Percentiles rank a stretch among this genome's conserved stretches.
Evolutionary conservation across 2,888 invertebrate genomes (phyloP).

Genomic region (Megastigmus dorsalis): DNA sequence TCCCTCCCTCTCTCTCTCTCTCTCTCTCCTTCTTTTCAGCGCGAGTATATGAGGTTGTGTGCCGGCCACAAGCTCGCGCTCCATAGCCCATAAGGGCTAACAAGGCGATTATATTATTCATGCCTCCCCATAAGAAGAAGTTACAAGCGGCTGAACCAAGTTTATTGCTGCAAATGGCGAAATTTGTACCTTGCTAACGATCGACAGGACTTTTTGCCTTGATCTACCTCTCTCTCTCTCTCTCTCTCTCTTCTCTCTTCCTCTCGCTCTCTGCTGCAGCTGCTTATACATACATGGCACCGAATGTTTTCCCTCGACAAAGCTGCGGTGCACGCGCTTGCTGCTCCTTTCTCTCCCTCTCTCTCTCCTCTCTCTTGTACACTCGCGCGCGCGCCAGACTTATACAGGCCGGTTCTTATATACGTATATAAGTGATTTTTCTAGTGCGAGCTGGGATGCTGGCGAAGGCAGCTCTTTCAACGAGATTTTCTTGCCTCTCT

Average conservation of each 20-base stretch:
- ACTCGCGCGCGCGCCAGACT: background rate
- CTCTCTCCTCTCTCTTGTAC: too few species aligned
- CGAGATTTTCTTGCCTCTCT: too few species aligned
- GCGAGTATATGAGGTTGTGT: constrained; percentile 1
- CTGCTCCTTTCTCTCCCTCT: background rate
- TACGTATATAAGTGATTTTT: background rate
- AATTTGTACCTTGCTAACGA: constrained; percentile 74
- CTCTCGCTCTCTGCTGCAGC: background rate
- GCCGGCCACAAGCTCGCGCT: constrained; percentile 55
- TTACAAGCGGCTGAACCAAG: constrained; percentile 71
- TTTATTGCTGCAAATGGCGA: constrained; percentile 74
- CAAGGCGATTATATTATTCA: constrained; percentile 75
- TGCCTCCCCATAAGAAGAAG: constrained; percentile 73
- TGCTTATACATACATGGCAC: background rate
- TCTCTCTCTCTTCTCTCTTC: background rate
- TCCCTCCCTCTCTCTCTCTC: background rate
- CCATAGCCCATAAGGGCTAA: constrained; percentile 73
- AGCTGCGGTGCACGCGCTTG: background rate
- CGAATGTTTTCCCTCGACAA: constrained; percentile 33
- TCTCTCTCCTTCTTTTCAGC: constrained; percentile 53
- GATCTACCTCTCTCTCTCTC: background rate
- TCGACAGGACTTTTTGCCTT: constrained; percentile 64
- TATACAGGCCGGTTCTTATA: background rate
- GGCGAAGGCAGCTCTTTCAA: too few species aligned
- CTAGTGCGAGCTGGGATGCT: background rate